Conservation (phyloP, 2,888 invertebrate genomes). For the Stictocephala bisonia region DNA sequence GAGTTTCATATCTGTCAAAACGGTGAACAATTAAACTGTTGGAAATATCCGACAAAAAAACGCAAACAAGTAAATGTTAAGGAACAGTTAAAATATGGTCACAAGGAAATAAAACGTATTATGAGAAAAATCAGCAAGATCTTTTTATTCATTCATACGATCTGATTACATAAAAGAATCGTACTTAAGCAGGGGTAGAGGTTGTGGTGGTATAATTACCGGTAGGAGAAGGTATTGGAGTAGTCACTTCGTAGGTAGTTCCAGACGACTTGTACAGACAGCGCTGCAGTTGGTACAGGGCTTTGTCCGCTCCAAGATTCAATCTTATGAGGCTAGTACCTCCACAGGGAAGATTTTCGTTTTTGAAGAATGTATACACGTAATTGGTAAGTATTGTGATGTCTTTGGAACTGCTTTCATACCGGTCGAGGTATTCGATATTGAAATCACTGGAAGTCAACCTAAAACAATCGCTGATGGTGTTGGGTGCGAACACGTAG, state of each 20-base stretch:
- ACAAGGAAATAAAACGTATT: no score
- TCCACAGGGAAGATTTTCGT: not conserved
- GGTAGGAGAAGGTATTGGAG: not conserved
- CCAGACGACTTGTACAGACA: conserved; percentile 9
- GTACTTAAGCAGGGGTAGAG: no score
- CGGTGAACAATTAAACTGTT: no score
- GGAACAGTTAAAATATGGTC: no score
- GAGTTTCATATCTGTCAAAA: no score
- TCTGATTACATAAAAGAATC: no score
- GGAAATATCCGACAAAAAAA: no score
- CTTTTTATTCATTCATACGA: no score
- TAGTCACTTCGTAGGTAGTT: conserved; percentile 8
- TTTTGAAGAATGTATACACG: not conserved
- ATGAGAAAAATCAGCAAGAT: no score
- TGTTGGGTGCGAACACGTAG: conserved; percentile 8
- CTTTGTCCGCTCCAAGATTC: not conserved
- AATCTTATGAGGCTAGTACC: not conserved
- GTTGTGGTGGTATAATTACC: no score
- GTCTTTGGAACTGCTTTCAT: not conserved
- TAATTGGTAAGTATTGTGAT: not conserved
- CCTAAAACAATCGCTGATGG: conserved; percentile 13
- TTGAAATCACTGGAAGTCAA: not conserved
- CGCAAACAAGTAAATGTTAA: no score
- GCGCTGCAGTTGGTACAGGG: conserved; percentile 23
- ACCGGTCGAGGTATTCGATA: not conserved